Evolutionary conservation across 2,888 invertebrate genomes (phyloP).

Genomic region (Polyommatus icarus): DNA sequence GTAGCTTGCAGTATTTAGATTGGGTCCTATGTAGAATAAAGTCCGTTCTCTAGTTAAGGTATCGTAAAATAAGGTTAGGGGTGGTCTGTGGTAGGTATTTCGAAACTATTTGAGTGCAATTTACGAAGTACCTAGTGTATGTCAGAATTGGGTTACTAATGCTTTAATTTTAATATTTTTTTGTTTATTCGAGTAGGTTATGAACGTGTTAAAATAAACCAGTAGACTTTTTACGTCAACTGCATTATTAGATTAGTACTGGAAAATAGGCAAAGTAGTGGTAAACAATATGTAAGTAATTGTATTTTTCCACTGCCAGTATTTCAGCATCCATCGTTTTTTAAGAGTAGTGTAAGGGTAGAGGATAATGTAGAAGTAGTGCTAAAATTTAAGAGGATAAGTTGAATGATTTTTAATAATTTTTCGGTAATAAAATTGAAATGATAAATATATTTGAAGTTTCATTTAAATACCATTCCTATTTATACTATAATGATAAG

Average conservation of each 20-base stretch:
- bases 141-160: slow-evolving; percentile 27
- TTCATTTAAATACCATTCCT: slow-evolving; percentile 28
- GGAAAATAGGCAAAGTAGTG: slow-evolving; percentile 38
- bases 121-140: slow-evolving; percentile 21
- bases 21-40: slow-evolving; percentile 23
- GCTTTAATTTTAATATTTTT: slow-evolving; percentile 30
- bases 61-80: background rate
- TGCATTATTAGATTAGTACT: slow-evolving; percentile 21
- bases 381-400: slow-evolving; percentile 55
- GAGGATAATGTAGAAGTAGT: slow-evolving; percentile 55
- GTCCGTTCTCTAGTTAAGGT: background rate
- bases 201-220: slow-evolving; percentile 17
- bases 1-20: slow-evolving; percentile 26
- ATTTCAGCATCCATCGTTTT: slow-evolving; percentile 72
- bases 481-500: background rate
- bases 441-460: slow-evolving; percentile 39
- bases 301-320: slow-evolving; percentile 81
- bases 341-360: slow-evolving; percentile 57
- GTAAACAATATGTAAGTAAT: slow-evolving; percentile 48
- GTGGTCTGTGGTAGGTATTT: slow-evolving; percentile 2
- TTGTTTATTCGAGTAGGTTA: slow-evolving; percentile 1
- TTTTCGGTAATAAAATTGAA: slow-evolving; percentile 76
- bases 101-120: slow-evolving; percentile 26
- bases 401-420: slow-evolving; percentile 79
- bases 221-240: slow-evolving; percentile 18